Conservation (phyloP, 2,797 vertebrate species). For the Merluccius polli region DNA sequence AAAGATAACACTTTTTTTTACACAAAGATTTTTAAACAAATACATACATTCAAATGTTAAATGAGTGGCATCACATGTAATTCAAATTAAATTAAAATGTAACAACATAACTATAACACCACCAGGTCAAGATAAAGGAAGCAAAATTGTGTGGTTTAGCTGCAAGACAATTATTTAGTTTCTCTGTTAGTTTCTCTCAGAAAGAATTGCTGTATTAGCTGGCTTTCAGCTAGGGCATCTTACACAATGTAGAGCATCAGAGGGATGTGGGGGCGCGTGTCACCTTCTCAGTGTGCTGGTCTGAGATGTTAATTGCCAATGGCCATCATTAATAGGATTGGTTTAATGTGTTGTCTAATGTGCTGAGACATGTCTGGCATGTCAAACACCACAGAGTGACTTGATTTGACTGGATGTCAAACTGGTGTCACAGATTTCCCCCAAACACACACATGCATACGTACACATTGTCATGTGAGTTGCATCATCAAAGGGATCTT, state of each 20-base stretch:
- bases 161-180: neutral
- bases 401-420: constrained; percentile 34
- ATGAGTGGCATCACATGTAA: neutral
- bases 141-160: neutral
- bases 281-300: constrained; percentile 31
- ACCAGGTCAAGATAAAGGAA: neutral
- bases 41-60: neutral
- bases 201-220: neutral
- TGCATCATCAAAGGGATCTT: constrained; percentile 24
- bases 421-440: no score
- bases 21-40: neutral
- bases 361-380: constrained; percentile 42
- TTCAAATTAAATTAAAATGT: no score
- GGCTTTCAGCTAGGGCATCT: constrained; percentile 38
- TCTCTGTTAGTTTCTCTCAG: neutral
- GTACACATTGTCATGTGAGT: constrained; percentile 25
- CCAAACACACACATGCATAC: neutral
- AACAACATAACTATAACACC: neutral
- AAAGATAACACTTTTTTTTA: neutral
- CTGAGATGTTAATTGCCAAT: constrained; percentile 30
- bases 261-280: constrained; percentile 40
- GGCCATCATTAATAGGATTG: constrained; percentile 52
- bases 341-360: constrained; percentile 49
- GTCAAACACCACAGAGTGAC: constrained; percentile 17
- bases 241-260: constrained; percentile 24